Conservation (phyloP, 2,888 invertebrate species). For the Harpagoxenus sublaevis region DNA sequence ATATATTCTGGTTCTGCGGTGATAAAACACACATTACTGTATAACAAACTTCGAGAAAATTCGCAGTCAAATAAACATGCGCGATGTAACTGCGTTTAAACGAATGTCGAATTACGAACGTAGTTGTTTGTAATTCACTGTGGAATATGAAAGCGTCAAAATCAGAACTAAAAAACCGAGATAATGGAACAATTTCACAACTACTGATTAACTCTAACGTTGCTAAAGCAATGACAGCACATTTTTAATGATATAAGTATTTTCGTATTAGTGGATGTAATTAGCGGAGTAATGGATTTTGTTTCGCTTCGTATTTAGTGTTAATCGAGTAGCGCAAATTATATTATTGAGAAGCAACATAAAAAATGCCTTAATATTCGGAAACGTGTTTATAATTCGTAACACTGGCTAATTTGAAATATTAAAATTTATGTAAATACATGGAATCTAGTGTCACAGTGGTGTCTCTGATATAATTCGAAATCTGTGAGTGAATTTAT, state of each 20-base stretch:
- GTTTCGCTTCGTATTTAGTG: too few relatives aligned
- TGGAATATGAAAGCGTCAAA: background rate
- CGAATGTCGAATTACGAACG: background rate
- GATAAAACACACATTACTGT: background rate
- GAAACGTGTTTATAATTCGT: background rate
- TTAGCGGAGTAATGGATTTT: too few relatives aligned
- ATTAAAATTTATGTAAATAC: constrained; percentile 19
- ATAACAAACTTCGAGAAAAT: constrained; percentile 13
- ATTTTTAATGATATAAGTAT: background rate
- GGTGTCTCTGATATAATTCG: background rate
- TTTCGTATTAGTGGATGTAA: background rate
- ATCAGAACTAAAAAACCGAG: background rate
- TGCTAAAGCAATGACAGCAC: background rate
- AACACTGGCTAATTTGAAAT: background rate
- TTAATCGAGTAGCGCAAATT: background rate
- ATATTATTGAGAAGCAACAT: background rate
- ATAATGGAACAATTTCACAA: background rate
- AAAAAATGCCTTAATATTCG: background rate
- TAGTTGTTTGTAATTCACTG: background rate
- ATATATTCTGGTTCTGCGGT: background rate
- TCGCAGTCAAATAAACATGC: constrained; percentile 3
- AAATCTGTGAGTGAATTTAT: constrained; percentile 9
- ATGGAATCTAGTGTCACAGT: background rate
- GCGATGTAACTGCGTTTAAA: background rate
- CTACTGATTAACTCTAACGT: background rate